Base-by-base conservation (phyloP, 2,113 vertebrate genomes). In the Ciconia maguari region DNA sequence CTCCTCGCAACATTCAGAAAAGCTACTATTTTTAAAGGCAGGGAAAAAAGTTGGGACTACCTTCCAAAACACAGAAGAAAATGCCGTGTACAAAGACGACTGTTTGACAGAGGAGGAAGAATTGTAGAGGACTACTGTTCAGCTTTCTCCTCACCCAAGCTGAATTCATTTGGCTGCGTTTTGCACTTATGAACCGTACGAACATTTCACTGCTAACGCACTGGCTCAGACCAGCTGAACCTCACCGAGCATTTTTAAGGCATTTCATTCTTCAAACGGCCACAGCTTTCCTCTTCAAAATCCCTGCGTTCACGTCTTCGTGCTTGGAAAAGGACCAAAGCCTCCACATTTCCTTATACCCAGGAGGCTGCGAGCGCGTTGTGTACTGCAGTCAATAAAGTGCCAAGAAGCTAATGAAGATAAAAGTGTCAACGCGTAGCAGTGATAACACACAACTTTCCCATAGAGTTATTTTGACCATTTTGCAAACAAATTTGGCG, bases 281-380 rank as follows among this genome's bases (percentile, higher is more conserved):
- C 58, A 14, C 79, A 38, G 42, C 71, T 36, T 81, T 79, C 86
- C 83, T 55, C 83, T 82, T 79, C 90, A 29, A 65, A 92, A 57
- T 4, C 90, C 77, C 80, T 4, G 15, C n/a, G 36, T 41, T 88
- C 85, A 66, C 0, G 2, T n/a, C 76, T n/a, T 11, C 5, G 4
- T 5, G 64, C 90, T 48, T 92, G 95, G 96, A 94, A 71, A 84
- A 87, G 26, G 17, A 76, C 96, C 90, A 92, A 90, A 49, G 55
- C 21, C 64, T 83, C 88, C 80, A 16, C 86, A 11, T 68, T 54
- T 34, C 88, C 92, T 83, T 27, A 41, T 4, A 26, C 12, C 71
- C 58, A 14, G 68, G 89, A 92, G 90, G 70, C 14, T 12, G 60
- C 4, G 1, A 77, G 78, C 3, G 1, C 6, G 0, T 22, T 7